Percentiles rank a stretch among this genome's conserved stretches.
Evolutionary conservation across 1,140 invertebrate genomes (phyloP).

Genomic region (Sesamia nonagrioides): DNA sequence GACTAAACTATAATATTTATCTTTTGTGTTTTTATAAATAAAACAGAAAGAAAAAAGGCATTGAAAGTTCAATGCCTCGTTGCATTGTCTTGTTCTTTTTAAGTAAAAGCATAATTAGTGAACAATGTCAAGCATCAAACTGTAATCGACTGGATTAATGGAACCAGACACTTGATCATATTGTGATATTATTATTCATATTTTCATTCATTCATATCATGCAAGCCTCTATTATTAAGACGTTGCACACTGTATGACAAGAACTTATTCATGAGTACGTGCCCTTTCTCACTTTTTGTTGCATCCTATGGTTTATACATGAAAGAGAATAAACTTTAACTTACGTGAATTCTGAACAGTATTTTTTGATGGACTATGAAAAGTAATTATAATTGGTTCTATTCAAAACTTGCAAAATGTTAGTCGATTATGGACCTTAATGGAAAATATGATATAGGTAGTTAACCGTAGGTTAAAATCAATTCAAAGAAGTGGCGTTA

Average conservation of each 20-base stretch:
- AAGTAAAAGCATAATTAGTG: too few relatives aligned
- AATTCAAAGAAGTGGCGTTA: too few relatives aligned
- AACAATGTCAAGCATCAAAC: neutral
- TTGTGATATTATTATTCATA: too few relatives aligned
- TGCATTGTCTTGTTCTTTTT: too few relatives aligned
- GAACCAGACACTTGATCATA: neutral
- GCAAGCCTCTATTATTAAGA: constrained; percentile 4
- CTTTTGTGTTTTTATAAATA: too few relatives aligned
- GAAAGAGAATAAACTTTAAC: neutral
- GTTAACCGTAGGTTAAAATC: too few relatives aligned
- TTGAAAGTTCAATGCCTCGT: too few relatives aligned
- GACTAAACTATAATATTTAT: too few relatives aligned
- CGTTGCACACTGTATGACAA: neutral
- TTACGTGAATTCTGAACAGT: neutral
- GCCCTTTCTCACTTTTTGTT: constrained; percentile 17
- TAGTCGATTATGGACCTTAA: too few relatives aligned
- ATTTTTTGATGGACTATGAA: constrained; percentile 18
- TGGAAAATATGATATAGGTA: too few relatives aligned
- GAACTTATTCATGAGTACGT: constrained; percentile 6
- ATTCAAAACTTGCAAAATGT: neutral
- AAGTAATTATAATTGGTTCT: neutral
- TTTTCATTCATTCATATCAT: neutral
- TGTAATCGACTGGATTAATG: neutral
- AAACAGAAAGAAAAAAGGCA: too few relatives aligned
- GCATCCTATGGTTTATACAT: neutral